A percentile compares a stretch with the other conserved stretches of the same genome.
Conservation (phyloP, 1,140 invertebrate genomes). For the Triops cancriformis region DNA sequence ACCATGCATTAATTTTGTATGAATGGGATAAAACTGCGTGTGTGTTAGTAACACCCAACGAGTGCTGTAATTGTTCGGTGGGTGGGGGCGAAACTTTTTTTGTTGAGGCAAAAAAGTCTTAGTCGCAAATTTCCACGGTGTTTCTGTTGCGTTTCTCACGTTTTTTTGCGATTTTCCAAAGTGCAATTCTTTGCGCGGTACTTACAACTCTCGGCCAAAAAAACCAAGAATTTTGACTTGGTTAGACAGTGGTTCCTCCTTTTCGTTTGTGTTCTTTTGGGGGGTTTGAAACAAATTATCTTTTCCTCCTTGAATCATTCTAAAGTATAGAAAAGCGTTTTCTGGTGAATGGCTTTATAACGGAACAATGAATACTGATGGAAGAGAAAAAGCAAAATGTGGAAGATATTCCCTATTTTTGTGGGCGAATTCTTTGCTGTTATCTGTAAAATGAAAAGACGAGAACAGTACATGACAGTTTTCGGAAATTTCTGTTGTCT, state of each 20-base stretch:
- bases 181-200: conserved; percentile 6
- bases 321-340: not conserved
- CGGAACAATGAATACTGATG: not conserved
- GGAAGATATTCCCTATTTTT: conserved; percentile 11
- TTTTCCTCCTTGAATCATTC: not conserved
- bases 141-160: not conserved
- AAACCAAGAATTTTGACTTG: not conserved
- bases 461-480: not conserved
- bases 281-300: not conserved
- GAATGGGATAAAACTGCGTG: not conserved
- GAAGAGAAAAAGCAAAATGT: not conserved
- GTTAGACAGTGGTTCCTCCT: not conserved
- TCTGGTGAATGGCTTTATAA: not conserved
- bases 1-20: not conserved
- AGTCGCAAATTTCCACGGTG: not conserved
- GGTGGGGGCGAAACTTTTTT: not conserved
- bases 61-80: not conserved
- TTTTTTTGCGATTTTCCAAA: not conserved
- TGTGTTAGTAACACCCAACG: not conserved
- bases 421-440: conserved; percentile 16
- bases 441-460: not conserved
- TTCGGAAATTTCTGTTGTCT: not conserved
- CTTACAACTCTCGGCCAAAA: not conserved
- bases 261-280: not conserved
- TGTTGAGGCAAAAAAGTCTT: not conserved